Base-by-base conservation (phyloP, 2,113 vertebrate species). In the Empidonax alnorum region DNA sequence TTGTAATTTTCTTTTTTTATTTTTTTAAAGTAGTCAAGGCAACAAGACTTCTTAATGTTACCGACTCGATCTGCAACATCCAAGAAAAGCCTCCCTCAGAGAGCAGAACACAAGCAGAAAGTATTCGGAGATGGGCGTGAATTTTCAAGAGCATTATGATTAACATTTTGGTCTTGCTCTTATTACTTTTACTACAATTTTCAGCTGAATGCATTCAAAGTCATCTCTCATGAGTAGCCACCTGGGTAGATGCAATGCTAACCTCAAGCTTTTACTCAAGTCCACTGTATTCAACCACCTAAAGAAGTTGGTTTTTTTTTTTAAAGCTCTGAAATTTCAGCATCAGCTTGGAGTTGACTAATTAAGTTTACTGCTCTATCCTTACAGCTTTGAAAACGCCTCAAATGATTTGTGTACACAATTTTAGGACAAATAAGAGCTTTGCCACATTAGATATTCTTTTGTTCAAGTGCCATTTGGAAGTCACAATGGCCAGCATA, bases 361-460 rank as follows among this genome's bases (percentile, higher is more conserved):
- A 92, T 92, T 90, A 84, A 75, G 56, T 95, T 94, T 71, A 68
- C 65, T 61, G 12, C 47, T 92, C 78, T 69, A 93, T 69, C 81
- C 18, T 3, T 10, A 53, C 31, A 78, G 77, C 69, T 90, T 89
- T 77, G 76, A 86, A 88, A 84, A 79, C 10, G 17, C 69, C 66
- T 22, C 9, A 66, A 81, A 14, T 69, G 7, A 92, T 90, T 71
- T 86, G n/a, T 86, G 69, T 78, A 92, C 82, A 83, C 61, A 73
- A 68, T 86, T 94, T 96, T 62, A 78, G 66, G 63, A 68, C 80
- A 93, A 92, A 81, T 71, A 84, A 92, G 68, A 84, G 92, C 86
- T 94, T 95, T 93, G 90, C 80, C 89, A 94, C 94, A 94, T 96
- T 95, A 96, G 84, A 89, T 87, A 97, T 94, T 96, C 96, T 93